phyloP scores from a whole-genome alignment of 2,888 invertebrate species.

The Smittia aterrima region DNA sequence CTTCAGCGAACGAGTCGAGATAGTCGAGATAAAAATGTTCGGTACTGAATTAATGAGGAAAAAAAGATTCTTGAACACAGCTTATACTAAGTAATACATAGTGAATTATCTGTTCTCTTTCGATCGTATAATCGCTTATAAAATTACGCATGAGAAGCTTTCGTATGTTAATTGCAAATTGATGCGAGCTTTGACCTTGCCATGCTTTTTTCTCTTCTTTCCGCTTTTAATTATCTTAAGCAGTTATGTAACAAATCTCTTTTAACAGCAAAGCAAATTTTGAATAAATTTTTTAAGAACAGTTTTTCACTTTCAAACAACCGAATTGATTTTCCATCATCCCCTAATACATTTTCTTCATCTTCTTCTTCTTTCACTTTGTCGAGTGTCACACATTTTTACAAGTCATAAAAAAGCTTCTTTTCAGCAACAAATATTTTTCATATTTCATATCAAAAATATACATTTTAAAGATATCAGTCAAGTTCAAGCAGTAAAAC shows the following conservation, averaged over 20 bases:
- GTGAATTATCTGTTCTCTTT: constrained; percentile 14
- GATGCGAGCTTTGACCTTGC: neutral
- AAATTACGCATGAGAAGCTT: constrained; percentile 22
- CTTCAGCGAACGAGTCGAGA: no score
- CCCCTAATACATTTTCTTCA: no score
- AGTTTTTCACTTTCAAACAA: no score
- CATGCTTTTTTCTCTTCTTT: neutral
- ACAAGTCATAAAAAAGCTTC: constrained; percentile 36
- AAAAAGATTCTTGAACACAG: constrained; percentile 10
- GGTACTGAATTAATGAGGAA: neutral
- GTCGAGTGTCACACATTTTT: neutral
- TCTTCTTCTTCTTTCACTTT: no score
- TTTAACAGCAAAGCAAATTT: no score
- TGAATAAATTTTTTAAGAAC: no score
- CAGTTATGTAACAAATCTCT: no score
- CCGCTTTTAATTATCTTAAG: neutral
- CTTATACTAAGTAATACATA: constrained; percentile 19
- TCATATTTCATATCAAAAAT: constrained; percentile 17
- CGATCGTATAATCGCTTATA: neutral
- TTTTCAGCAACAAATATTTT: constrained; percentile 25
- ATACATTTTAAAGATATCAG: constrained; percentile 20
- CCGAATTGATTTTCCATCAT: neutral
- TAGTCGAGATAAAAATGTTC: neutral
- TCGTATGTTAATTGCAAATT: constrained; percentile 12
- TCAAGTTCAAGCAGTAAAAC: constrained; percentile 37